A percentile compares a stretch with the other conserved stretches of the same genome.
These are phyloP conservation scores for Nemapogon koenigi DNA, from an alignment of 2,888 invertebrate genomes.

Conservation along the genomic window DNA sequence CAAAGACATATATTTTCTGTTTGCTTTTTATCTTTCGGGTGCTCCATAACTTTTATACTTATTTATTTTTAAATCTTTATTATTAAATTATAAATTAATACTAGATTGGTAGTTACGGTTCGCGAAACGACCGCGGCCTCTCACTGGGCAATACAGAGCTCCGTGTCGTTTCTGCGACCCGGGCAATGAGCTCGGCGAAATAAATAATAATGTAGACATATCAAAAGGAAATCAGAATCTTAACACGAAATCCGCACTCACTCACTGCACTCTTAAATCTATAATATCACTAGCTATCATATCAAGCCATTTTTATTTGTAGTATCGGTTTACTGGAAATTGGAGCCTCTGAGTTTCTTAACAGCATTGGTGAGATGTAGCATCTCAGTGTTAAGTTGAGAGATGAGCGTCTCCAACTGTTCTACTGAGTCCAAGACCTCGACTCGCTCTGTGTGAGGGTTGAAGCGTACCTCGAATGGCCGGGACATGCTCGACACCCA, in stretches of 20 bases:
- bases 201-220: constrained; percentile 53
- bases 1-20: constrained; percentile 60
- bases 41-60: constrained; percentile 54
- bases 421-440: constrained; percentile 94
- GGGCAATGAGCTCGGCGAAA: constrained; percentile 62
- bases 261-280: constrained; percentile 53
- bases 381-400: constrained; percentile 87
- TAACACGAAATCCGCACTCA: constrained; percentile 51
- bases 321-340: constrained; percentile 65
- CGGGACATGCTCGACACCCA: constrained; percentile 95
- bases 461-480: constrained; percentile 96
- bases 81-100: constrained; percentile 61
- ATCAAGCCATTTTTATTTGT: no score
- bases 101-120: constrained; percentile 53
- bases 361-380: constrained; percentile 88
- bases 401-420: constrained; percentile 81
- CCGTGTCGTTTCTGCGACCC: constrained; percentile 40
- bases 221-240: constrained; percentile 39
- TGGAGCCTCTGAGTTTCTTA: constrained; percentile 79
- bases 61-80: constrained; percentile 25
- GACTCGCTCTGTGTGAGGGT: constrained; percentile 96
- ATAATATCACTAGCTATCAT: constrained; percentile 64
- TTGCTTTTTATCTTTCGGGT: constrained; percentile 56
- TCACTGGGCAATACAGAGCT: constrained; percentile 58
- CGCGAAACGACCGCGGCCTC: constrained; percentile 39